These are phyloP conservation scores for Pyrochroa serraticornis DNA, from an alignment of 2,888 invertebrate genomes.

Conservation along the genomic window DNA sequence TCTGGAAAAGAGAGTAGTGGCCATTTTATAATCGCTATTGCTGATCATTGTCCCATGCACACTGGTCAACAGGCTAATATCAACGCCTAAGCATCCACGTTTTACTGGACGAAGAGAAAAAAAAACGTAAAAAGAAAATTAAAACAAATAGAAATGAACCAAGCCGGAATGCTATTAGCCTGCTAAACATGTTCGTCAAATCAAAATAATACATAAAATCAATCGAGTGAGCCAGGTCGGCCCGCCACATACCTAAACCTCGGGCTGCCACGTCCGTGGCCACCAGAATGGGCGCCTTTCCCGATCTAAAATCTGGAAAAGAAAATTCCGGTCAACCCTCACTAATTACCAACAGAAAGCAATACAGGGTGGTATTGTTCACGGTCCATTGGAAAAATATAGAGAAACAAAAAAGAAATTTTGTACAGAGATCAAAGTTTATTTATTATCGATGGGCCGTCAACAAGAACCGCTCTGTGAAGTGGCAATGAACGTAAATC, in stretches of 20 bases:
- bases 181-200: constrained; percentile 43
- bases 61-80: constrained; percentile 53
- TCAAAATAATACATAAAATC: constrained; percentile 28
- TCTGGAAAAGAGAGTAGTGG: constrained; percentile 59
- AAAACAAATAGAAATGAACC: constrained; percentile 37
- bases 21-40: constrained; percentile 50
- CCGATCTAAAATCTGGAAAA: constrained; percentile 79
- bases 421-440: too few species aligned
- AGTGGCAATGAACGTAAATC: too few species aligned
- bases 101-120: constrained; percentile 22
- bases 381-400: too few species aligned
- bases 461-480: too few species aligned
- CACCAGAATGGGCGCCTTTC: constrained; percentile 86
- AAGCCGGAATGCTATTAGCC: constrained; percentile 44
- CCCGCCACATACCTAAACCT: constrained; percentile 79
- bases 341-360: too few species aligned
- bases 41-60: constrained; percentile 43
- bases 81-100: constrained; percentile 15
- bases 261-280: constrained; percentile 95
- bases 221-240: constrained; percentile 5
- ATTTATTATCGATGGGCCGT: too few species aligned
- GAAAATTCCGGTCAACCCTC: constrained; percentile 30
- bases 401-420: too few species aligned
- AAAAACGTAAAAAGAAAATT: constrained; percentile 34
- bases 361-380: too few species aligned